Percentiles rank a stretch among this genome's conserved stretches.
Conservation (phyloP, 1,140 invertebrate species). For the Spodoptera frugiperda region DNA sequence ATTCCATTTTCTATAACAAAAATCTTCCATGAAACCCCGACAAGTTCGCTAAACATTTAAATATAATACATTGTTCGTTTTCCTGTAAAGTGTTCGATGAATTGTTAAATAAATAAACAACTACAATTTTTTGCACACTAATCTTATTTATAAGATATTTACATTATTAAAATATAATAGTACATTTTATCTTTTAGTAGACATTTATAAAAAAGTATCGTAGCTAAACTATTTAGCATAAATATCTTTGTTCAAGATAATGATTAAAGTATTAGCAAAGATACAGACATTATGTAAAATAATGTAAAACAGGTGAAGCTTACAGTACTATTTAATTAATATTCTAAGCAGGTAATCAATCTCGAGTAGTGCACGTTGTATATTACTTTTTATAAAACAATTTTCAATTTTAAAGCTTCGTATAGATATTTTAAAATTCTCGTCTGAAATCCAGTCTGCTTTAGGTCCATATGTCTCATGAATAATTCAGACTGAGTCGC, state of each 20-base stretch:
- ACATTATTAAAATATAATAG: background rate
- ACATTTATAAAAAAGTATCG: too few species aligned
- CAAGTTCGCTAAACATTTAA: background rate
- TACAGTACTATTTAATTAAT: constrained; percentile 3
- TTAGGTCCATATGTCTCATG: constrained; percentile 84
- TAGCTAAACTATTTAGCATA: too few species aligned
- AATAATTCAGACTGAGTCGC: constrained; percentile 77
- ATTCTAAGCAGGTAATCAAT: constrained; percentile 31
- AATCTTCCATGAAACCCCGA: background rate
- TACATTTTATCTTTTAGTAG: too few species aligned
- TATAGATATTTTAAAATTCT: constrained; percentile 84
- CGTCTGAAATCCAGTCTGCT: constrained; percentile 83
- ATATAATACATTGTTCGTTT: background rate
- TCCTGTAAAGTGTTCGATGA: background rate
- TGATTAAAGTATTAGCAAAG: constrained; percentile 8
- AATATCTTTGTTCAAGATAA: background rate
- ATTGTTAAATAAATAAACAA: background rate
- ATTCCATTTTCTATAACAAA: background rate
- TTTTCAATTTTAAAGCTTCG: constrained; percentile 79
- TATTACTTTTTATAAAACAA: constrained; percentile 65
- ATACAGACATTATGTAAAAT: background rate
- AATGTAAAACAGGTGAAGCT: too few species aligned
- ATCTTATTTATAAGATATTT: too few species aligned
- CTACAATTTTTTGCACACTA: too few species aligned
- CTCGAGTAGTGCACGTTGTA: constrained; percentile 36